Evolutionary conservation across 2,888 invertebrate genomes (phyloP), one percentile per base, ranked within the genome.

Genomic region (Drosophila merina): DNA sequence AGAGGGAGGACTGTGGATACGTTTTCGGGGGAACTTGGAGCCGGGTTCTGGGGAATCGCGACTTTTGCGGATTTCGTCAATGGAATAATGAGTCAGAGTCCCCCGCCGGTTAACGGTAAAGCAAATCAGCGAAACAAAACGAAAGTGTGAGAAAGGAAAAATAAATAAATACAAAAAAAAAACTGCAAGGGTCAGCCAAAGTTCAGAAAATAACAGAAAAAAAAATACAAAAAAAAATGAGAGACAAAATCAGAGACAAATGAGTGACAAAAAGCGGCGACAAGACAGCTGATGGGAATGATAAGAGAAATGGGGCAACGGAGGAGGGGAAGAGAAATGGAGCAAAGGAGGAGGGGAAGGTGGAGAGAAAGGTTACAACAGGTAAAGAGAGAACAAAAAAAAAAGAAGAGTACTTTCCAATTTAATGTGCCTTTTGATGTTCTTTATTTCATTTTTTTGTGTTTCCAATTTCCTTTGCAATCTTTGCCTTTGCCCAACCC

Each of bases 11-110:
- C 26, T 26, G 31, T 10, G 1, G 28, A 31, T 0, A 28, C 28
- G 0, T 28, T 31, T 31, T 58, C 20, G 6, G 12, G n/a, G 26
- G 30, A 51, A 51, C 51, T 64, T 20, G 14, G 7, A 28, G 8
- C 6, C 7, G 44, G 30, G 50, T 30, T 44, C 6, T 9, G 26
- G 47, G 40, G 49, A 62, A 42, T 25, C 12, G 20, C 20, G 20
- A 20, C 20, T 20, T 20, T 20, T 51, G 76, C 54, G 50, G 51
- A 12, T 75, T 81, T 75, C 72, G 68, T 81, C 81, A 81, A 72
- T 78, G 68, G 50, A 40, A 55, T 40, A 45, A 57, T 76, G 80
- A 77, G 55, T 80, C 77, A 77, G 56, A 55, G 36, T 38, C 25
- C 59, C 45, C 59, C 36, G 30, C 59, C 36, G 30, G 28, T 20